phyloP scores from a whole-genome alignment of 35 echinoderm and acorn worm species.

The Ophiothrix spiculata region DNA sequence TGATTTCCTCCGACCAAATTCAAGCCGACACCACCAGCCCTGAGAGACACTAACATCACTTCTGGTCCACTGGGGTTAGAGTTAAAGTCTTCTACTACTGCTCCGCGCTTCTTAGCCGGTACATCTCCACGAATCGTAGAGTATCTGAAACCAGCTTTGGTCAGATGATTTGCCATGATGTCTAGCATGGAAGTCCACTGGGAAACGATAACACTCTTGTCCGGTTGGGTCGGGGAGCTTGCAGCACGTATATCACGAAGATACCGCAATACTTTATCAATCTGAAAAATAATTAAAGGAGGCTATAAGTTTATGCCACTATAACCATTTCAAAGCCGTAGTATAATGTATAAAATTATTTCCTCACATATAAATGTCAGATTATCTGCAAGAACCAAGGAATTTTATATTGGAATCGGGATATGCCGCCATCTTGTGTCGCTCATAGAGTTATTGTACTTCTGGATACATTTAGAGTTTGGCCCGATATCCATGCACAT shows the following conservation, averaged over 20 bases:
- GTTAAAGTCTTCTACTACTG: slow-evolving; percentile 88
- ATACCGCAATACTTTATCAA: not conserved
- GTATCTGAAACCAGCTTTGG: slow-evolving; percentile 48
- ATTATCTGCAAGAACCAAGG: too few relatives aligned
- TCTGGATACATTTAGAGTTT: too few relatives aligned
- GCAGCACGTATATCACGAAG: not conserved
- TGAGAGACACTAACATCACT: slow-evolving; percentile 87
- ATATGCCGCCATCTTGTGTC: too few relatives aligned
- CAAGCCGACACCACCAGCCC: slow-evolving; percentile 80
- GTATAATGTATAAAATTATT: too few relatives aligned
- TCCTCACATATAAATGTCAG: too few relatives aligned
- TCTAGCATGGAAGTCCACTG: slow-evolving; percentile 97
- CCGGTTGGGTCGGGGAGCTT: slow-evolving; percentile 9
- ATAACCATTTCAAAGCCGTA: too few relatives aligned
- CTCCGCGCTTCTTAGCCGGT: slow-evolving; percentile 69
- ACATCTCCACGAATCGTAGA: slow-evolving; percentile 70
- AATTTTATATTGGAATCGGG: too few relatives aligned
- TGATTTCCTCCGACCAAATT: slow-evolving; percentile 97
- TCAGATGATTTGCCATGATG: slow-evolving; percentile 62
- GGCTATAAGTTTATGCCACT: too few relatives aligned
- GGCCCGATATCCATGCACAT: too few relatives aligned
- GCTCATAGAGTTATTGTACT: too few relatives aligned
- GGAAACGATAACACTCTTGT: slow-evolving; percentile 87
- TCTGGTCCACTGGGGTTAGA: slow-evolving; percentile 58
- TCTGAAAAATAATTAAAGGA: not conserved